These are phyloP conservation scores for Cichlasoma orientale DNA, from an alignment of 2,797 vertebrate genomes.

Conservation along the genomic window DNA sequence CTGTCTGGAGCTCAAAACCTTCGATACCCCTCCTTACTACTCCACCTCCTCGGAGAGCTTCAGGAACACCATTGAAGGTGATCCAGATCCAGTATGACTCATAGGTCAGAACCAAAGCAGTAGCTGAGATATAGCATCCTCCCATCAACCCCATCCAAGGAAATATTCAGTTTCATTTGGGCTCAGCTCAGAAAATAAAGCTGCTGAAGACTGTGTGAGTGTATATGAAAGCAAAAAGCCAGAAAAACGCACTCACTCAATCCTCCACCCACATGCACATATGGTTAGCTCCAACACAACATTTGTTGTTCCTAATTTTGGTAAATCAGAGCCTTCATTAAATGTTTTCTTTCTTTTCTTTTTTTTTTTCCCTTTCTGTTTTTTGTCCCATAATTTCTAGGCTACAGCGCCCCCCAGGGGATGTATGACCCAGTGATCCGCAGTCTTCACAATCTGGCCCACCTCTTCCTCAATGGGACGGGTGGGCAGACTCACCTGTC, in stretches of 20 bases:
- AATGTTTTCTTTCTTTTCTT: background rate
- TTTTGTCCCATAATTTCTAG: slow-evolving; percentile 65
- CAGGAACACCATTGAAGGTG: slow-evolving; percentile 95
- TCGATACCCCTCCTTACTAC: slow-evolving; percentile 95
- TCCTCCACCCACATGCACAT: slow-evolving; percentile 53
- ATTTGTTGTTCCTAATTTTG: slow-evolving; percentile 58
- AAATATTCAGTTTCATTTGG: slow-evolving; percentile 6
- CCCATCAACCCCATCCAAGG: background rate
- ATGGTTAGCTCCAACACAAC: slow-evolving; percentile 48
- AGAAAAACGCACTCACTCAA: slow-evolving; percentile 29
- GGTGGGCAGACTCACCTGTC: slow-evolving; percentile 96
- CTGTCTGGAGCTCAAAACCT: slow-evolving; percentile 90
- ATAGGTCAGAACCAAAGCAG: background rate
- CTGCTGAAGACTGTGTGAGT: slow-evolving; percentile 21
- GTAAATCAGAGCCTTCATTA: slow-evolving; percentile 29
- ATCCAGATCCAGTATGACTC: background rate
- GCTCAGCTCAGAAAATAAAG: slow-evolving; percentile 18
- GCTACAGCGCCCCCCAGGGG: slow-evolving; percentile 93
- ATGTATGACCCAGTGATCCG: slow-evolving; percentile 90
- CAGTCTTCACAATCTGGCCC: slow-evolving; percentile 96
- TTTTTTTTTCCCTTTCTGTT: background rate
- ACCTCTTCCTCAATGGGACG: slow-evolving; percentile 96
- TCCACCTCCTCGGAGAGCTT: slow-evolving; percentile 96
- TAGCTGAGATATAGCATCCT: background rate
- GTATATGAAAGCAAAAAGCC: slow-evolving; percentile 30